Evolutionary conservation across 2,113 vertebrate genomes (phyloP).

Genomic region (Lates calcarifer): DNA sequence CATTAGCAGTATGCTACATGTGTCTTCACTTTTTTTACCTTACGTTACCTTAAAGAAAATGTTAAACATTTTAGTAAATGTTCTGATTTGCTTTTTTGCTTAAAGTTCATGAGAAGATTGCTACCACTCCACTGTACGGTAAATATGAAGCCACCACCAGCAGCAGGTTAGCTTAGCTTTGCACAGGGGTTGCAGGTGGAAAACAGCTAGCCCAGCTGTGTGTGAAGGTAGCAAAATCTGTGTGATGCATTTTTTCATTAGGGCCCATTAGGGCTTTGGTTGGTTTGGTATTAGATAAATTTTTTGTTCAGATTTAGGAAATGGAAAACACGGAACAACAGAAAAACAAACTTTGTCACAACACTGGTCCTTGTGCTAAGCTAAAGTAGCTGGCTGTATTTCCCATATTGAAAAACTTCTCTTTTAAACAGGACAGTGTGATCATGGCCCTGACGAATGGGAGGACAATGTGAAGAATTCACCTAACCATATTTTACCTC

Average conservation of each 20-base stretch:
- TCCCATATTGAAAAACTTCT: neutral
- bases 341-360: too few species aligned
- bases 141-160: neutral
- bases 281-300: too few species aligned
- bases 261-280: too few species aligned
- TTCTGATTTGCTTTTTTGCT: neutral
- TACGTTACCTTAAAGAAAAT: neutral
- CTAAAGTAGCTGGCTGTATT: too few species aligned
- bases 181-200: too few species aligned
- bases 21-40: neutral
- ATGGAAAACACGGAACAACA: too few species aligned
- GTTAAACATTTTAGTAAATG: neutral
- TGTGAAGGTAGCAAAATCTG: neutral
- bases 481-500: constrained; percentile 13
- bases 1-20: neutral
- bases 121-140: neutral
- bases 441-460: neutral
- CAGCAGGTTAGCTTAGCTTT: neutral
- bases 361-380: too few species aligned
- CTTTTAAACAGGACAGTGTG: neutral
- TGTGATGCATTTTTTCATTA: too few species aligned
- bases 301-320: too few species aligned
- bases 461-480: neutral
- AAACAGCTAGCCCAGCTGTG: neutral
- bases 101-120: too few species aligned